These are phyloP conservation scores for Hypocryptadius cinnamomeus DNA, from an alignment of 2,113 vertebrate species.

Conservation along the genomic window DNA sequence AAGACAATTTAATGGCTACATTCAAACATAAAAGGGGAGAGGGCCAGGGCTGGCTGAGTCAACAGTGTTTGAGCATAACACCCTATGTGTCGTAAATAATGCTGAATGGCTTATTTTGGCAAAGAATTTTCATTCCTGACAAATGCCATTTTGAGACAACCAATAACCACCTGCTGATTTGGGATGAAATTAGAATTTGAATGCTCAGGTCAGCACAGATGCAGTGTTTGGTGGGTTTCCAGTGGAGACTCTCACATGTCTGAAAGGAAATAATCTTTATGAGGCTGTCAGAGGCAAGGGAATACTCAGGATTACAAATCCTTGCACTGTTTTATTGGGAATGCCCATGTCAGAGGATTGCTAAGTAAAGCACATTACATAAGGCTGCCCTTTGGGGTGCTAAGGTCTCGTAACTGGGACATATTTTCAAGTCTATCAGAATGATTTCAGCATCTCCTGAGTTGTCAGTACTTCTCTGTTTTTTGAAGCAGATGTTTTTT, in stretches of 20 bases:
- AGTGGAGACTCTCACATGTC: background rate
- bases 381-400: background rate
- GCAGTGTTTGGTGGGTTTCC: background rate
- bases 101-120: slow-evolving; percentile 10
- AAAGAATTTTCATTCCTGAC: slow-evolving; percentile 25
- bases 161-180: slow-evolving; percentile 1
- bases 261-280: background rate
- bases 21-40: background rate
- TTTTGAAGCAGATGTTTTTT: background rate
- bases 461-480: background rate
- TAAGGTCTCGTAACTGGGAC: background rate
- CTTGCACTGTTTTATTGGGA: background rate
- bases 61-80: background rate
- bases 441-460: background rate
- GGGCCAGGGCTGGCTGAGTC: background rate
- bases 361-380: background rate
- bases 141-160: background rate
- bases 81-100: background rate
- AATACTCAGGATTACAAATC: background rate
- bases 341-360: background rate
- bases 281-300: background rate
- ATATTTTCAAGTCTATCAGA: background rate
- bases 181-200: background rate
- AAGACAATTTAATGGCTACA: background rate
- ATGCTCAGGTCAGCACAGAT: background rate